Conservation (phyloP, 37 sponge, comb jelly and placozoan species). For the Chondrosia reniformis region DNA sequence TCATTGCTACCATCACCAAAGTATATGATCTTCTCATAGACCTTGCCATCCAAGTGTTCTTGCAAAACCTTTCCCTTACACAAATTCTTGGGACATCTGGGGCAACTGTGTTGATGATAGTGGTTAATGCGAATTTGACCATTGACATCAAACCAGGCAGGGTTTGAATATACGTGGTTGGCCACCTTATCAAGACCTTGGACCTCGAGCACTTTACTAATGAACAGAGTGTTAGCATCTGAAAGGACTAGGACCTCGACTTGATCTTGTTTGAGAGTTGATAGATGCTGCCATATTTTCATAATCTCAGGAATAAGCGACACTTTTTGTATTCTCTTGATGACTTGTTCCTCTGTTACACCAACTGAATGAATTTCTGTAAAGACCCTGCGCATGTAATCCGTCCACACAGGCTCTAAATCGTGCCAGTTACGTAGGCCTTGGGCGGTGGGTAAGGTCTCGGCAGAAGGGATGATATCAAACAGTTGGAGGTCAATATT, state of each 20-base stretch:
- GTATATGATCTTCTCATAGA: background rate
- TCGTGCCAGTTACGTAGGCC: background rate
- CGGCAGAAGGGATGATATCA: background rate
- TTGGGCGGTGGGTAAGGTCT: background rate
- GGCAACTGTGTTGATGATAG: background rate
- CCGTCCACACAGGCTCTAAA: background rate
- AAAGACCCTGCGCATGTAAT: background rate
- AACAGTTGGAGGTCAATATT: slow-evolving; percentile 17
- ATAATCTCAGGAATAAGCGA: background rate
- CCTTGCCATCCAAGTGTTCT: background rate
- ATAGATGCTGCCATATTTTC: background rate
- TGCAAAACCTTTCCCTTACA: background rate
- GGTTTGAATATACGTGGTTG: slow-evolving; percentile 1
- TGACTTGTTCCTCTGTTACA: background rate
- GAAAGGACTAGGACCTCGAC: slow-evolving; percentile 4
- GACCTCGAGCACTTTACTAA: background rate
- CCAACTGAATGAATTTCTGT: slow-evolving; percentile 10
- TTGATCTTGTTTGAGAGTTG: background rate
- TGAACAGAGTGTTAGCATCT: slow-evolving; percentile 20
- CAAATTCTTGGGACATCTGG: background rate
- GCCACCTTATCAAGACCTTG: background rate
- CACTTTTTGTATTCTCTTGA: background rate
- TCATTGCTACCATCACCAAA: slow-evolving; percentile 19
- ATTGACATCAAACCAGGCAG: background rate
- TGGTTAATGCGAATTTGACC: background rate